These are phyloP conservation scores for Hippocampus mohnikei DNA, from an alignment of 2,113 vertebrate genomes.

Conservation along the genomic window DNA sequence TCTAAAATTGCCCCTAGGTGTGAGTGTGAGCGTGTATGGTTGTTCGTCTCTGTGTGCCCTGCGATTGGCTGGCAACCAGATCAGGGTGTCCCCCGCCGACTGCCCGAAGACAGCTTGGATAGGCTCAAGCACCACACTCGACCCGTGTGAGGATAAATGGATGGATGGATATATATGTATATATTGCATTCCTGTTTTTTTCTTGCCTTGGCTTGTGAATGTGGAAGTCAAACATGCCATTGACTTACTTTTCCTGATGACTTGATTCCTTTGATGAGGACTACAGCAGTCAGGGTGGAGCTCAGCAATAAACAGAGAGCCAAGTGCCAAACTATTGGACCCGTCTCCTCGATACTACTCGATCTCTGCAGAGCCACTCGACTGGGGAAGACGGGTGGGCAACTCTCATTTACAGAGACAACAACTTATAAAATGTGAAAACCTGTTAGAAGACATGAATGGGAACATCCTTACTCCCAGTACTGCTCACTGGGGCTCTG, in stretches of 20 bases:
- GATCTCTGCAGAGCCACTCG: slow-evolving; percentile 81
- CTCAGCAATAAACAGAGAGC: slow-evolving; percentile 88
- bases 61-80: no score
- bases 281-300: slow-evolving; percentile 79
- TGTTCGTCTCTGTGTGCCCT: no score
- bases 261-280: slow-evolving; percentile 88
- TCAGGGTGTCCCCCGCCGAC: no score
- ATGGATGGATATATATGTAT: no score
- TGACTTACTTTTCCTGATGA: slow-evolving; percentile 90
- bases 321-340: slow-evolving; percentile 87
- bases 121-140: no score
- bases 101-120: no score
- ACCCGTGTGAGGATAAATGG: no score
- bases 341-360: slow-evolving; percentile 80
- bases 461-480: slow-evolving; percentile 85
- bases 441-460: neutral
- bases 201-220: neutral
- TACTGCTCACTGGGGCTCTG: slow-evolving; percentile 87
- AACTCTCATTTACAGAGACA: neutral
- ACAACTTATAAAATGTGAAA: neutral
- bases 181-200: neutral
- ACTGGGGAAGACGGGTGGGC: slow-evolving; percentile 55
- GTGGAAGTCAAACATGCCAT: neutral
- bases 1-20: no score
- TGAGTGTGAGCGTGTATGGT: no score